Conservation (phyloP, 1,140 invertebrate species). For the Nylanderia fulva region DNA sequence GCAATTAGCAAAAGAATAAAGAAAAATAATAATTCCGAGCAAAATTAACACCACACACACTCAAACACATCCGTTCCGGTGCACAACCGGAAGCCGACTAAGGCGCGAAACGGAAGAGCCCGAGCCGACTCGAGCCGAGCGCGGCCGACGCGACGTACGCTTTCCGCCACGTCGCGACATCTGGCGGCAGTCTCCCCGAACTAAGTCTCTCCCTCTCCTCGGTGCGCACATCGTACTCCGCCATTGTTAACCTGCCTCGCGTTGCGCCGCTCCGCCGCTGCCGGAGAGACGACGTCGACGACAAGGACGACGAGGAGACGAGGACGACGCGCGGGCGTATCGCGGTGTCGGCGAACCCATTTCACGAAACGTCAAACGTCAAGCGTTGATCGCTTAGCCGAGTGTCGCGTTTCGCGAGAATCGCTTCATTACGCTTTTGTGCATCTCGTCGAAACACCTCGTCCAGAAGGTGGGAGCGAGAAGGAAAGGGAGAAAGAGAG, state of each 20-base stretch:
- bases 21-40: no score
- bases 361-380: slow-evolving; percentile 9
- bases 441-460: slow-evolving; percentile 37
- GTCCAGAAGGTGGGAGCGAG: slow-evolving; percentile 20
- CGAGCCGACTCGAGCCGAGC: no score
- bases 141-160: neutral
- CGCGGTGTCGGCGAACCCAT: slow-evolving; percentile 18
- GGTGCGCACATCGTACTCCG: slow-evolving; percentile 30
- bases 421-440: slow-evolving; percentile 26
- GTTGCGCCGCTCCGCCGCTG: slow-evolving; percentile 3
- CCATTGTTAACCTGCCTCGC: slow-evolving; percentile 41
- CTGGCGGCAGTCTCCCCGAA: neutral
- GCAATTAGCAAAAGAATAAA: no score
- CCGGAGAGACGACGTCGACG: slow-evolving; percentile 25
- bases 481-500: neutral
- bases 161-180: slow-evolving; percentile 9
- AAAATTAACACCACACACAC: no score
- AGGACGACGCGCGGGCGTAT: slow-evolving; percentile 22
- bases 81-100: no score
- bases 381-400: neutral
- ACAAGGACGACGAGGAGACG: slow-evolving; percentile 19
- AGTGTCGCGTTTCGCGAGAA: neutral
- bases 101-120: no score
- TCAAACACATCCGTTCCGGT: no score
- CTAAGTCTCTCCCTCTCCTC: neutral